Base-by-base conservation (phyloP, 2,113 vertebrate species). In the Peromyscus polionotus region DNA sequence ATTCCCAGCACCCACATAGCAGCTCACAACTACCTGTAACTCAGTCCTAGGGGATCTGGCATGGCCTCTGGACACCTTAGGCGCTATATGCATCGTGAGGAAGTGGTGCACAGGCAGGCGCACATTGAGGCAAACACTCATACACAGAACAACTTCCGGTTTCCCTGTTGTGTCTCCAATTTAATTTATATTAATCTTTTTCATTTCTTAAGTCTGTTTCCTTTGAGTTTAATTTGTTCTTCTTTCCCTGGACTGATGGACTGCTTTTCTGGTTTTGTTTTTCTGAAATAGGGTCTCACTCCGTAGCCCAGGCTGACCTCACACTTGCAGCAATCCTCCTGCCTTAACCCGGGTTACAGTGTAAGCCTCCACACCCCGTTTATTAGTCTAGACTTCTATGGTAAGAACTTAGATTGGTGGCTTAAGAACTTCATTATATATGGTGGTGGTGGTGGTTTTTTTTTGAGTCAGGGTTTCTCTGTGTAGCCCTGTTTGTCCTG, bases 1-100 rank as follows among this genome's bases (percentile, higher is more conserved):
- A 28, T 31, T 86, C 61, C 17, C 61, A 33, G 42, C 84, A 86
- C 42, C 26, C 31, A 33, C 42, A 48, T 12, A 63, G 14, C 8
- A 45, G 26, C 26, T 45, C 39, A 45, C 8, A 11, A 33, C 4
- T 45, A 11, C 17, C 83, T 86, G 39, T 48, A 12, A 45, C 42
- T 65, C 63, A 86, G 19, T 68, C 28, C 61, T 10, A 48, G 63
- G 63, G 42, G 16, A 36, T 33, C 16, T 20, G 63, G 13, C 28
- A 1, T 11, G 17, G 61, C 42, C 42, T 86, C 63, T 68, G 61
- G 63, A 9, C 63, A 22, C 63, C n/a, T 5, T 20, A 17, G 63
- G 8, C 13, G 3, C 26, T 12, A 42, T 17, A 67, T 45, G 28
- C 2, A 0, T 20, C 0, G 17, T n/a, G 68, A 19, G 36, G 36